Conservation (phyloP, 2,113 vertebrate genomes). For the Sardina pilchardus region DNA sequence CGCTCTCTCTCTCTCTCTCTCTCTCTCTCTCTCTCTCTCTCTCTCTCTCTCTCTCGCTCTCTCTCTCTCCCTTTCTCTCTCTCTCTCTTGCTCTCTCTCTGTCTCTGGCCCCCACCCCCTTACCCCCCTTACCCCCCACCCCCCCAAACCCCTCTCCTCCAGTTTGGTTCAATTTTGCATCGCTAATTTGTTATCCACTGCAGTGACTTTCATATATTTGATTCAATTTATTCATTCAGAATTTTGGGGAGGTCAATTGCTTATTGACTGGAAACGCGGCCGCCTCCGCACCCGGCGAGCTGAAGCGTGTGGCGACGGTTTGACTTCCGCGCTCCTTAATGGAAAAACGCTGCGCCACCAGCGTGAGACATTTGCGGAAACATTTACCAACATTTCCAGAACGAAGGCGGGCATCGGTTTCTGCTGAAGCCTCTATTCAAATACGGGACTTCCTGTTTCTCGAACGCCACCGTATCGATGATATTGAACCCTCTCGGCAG, state of each 20-base stretch:
- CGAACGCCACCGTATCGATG: not conserved
- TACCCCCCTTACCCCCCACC: not conserved
- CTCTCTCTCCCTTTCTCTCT: too few relatives aligned
- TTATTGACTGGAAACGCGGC: conserved; percentile 31
- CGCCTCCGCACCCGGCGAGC: not conserved
- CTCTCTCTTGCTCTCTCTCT: too few relatives aligned
- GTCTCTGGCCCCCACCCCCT: not conserved
- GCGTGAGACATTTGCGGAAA: not conserved
- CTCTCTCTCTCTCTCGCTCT: too few relatives aligned
- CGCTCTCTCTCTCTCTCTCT: too few relatives aligned
- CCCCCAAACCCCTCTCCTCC: not conserved
- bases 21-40: too few relatives aligned
- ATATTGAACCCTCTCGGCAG: not conserved
- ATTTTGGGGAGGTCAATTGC: conserved; percentile 37
- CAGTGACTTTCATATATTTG: conserved; percentile 27
- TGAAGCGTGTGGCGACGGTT: not conserved
- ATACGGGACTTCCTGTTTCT: not conserved
- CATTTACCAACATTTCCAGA: not conserved
- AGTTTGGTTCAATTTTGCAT: conserved; percentile 25
- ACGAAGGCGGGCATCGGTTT: not conserved
- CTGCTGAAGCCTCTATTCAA: not conserved
- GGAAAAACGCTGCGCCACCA: conserved; percentile 6
- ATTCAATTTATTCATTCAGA: conserved; percentile 25
- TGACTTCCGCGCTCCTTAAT: not conserved
- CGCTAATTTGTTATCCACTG: conserved; percentile 22